A percentile compares a stretch with the other conserved stretches of the same genome.
phyloP scores from a whole-genome alignment of 2,888 invertebrate genomes.

The Koerneria pararmatus region DNA sequence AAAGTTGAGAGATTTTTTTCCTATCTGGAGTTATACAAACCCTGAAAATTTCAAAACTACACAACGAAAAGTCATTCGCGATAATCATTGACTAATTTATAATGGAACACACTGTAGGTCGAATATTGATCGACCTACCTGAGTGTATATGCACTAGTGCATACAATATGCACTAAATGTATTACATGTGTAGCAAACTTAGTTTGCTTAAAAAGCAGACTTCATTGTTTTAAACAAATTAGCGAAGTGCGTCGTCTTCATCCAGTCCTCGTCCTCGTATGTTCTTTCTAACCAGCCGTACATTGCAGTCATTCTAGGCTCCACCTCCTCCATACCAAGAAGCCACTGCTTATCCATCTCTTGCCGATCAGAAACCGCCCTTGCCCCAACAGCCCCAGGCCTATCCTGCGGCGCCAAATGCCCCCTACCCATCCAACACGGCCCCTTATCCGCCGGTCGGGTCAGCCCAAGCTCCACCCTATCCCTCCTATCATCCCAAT shows the following conservation, averaged over 20 bases:
- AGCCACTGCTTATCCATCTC: background rate
- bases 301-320: conserved; percentile 22
- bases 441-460: conserved; percentile 35
- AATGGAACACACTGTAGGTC: too few relatives aligned
- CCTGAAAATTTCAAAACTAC: too few relatives aligned
- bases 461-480: conserved; percentile 32
- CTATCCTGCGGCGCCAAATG: conserved; percentile 28
- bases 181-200: too few relatives aligned
- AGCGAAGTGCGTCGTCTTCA: background rate
- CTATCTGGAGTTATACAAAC: too few relatives aligned
- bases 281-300: background rate
- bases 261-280: background rate
- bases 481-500: conserved; percentile 40
- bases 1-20: too few relatives aligned
- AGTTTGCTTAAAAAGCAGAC: too few relatives aligned
- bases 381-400: conserved; percentile 29
- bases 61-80: too few relatives aligned
- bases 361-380: conserved; percentile 1
- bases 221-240: too few relatives aligned
- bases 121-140: background rate
- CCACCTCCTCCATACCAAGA: conserved; percentile 25
- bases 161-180: too few relatives aligned
- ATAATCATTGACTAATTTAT: too few relatives aligned
- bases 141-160: too few relatives aligned
- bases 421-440: conserved; percentile 24